Base-by-base conservation (phyloP, 2,113 vertebrate genomes). In the Steatornis caripensis region DNA sequence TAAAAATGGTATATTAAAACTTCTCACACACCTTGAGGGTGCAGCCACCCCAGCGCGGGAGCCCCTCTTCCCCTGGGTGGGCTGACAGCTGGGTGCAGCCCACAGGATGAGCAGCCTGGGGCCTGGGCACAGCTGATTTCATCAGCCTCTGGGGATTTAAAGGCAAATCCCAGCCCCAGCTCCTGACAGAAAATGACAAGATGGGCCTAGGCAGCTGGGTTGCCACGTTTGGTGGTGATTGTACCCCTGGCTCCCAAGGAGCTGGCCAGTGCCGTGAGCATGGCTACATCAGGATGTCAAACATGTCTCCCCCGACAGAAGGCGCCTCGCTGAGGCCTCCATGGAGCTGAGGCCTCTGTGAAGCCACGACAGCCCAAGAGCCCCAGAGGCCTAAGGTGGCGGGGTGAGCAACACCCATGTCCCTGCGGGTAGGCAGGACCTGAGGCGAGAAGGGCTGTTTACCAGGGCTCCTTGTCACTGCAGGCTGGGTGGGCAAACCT, bases 161-260 rank as follows among this genome's bases (percentile, higher is more conserved):
- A 39, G 23, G 53, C n/a, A 61, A 72, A 87, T 37, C 53, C 30
- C 13, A 7, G 13, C 22, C 12, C 18, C 0, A 1, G 3, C 5
- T 49, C 27, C 32, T 34, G 34, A 34, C 14, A 34, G 24, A 15
- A n/a, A 36, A 41, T 3, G 3, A 5, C 15, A 11, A 39, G 18
- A 55, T 27, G n/a, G 10, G 10, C 7, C 3, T 10, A 51, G 20
- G 37, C 5, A 7, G 75, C 12, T 5, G 43, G 15, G 30, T 24
- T 0, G 1, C 26, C 14, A 5, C 4, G 18, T 12, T n/a, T 21
- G 12, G 10, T 1, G 1, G 17, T 0, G 1, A 9, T 20, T 1
- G 5, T 17, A 2, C 8, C 9, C 11, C 15, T 3, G 43, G 11
- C 24, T 65, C 15, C 20, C 3, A 5, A 12, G 17, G 11, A 43